Evolutionary conservation across 2,888 invertebrate species (phyloP).

Genomic region (Volucella zonaria): DNA sequence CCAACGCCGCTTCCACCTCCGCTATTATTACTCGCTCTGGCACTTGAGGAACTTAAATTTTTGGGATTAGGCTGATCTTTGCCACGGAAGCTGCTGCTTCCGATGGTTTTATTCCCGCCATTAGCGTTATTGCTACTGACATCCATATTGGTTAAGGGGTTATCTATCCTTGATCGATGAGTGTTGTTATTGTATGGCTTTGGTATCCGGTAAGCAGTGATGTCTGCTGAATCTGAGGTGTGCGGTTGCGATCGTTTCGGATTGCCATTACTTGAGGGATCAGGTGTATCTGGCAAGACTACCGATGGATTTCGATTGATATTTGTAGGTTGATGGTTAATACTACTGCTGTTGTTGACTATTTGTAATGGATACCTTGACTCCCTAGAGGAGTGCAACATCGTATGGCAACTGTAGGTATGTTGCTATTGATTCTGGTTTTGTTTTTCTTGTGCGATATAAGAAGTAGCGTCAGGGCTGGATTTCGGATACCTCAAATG

Average conservation of each 20-base stretch:
- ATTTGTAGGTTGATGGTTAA: constrained; percentile 47
- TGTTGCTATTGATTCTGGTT: constrained; percentile 9
- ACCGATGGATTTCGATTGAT: constrained; percentile 57
- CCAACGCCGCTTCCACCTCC: constrained; percentile 38
- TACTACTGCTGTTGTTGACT: constrained; percentile 42
- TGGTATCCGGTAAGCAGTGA: constrained; percentile 59
- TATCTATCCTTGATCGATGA: constrained; percentile 65
- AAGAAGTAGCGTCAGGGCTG: constrained; percentile 5
- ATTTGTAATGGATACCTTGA: constrained; percentile 51
- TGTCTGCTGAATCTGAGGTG: constrained; percentile 55
- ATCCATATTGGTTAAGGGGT: constrained; percentile 43
- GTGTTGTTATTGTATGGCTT: constrained; percentile 55
- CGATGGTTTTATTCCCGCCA: constrained; percentile 11
- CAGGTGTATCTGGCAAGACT: constrained; percentile 38
- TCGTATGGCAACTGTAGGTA: constrained; percentile 39
- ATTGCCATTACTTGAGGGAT: constrained; percentile 68
- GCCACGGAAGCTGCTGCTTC: constrained; percentile 45
- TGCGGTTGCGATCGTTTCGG: constrained; percentile 52
- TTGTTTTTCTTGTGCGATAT: neutral
- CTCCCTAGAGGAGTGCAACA: constrained; percentile 73
- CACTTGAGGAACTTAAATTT: constrained; percentile 75
- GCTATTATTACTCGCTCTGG: constrained; percentile 51
- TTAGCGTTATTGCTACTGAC: constrained; percentile 32
- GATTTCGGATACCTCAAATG: constrained; percentile 10
- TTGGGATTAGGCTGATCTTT: constrained; percentile 73